phyloP scores from a whole-genome alignment of 2,113 vertebrate genomes.

The Hepsetus odoe region DNA sequence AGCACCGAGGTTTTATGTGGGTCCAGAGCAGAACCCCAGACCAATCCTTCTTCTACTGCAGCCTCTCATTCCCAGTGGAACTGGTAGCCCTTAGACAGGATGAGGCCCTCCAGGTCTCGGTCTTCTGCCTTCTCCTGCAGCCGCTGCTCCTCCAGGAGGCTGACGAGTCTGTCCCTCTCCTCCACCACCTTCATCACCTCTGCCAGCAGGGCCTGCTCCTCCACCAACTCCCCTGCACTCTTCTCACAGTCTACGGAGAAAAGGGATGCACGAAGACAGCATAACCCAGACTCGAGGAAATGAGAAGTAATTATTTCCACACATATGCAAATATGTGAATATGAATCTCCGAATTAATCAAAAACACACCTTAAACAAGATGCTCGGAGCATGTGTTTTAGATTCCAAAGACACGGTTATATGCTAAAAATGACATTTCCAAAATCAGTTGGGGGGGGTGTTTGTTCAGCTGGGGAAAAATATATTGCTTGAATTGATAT shows the following conservation, averaged over 20 bases:
- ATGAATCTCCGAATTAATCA: no score
- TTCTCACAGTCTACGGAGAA: constrained; percentile 79
- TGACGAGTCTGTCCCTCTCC: constrained; percentile 81
- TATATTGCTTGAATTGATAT: no score
- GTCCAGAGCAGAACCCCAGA: neutral
- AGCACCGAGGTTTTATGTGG: no score
- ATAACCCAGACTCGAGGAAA: neutral
- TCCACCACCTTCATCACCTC: constrained; percentile 89
- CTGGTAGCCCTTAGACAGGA: constrained; percentile 77
- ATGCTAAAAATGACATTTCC: no score
- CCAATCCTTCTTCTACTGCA: neutral
- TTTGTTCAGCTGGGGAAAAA: no score
- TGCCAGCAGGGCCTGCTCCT: constrained; percentile 80
- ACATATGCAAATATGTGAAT: no score
- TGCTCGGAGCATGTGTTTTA: no score
- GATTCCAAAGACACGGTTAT: no score
- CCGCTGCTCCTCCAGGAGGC: constrained; percentile 85
- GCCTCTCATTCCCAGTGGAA: constrained; percentile 74
- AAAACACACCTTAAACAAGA: no score
- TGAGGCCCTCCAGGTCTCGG: constrained; percentile 77
- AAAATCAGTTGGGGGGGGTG: no score
- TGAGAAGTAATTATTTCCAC: neutral
- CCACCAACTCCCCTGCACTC: constrained; percentile 74
- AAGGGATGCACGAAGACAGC: neutral
- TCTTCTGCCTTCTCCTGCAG: constrained; percentile 83